Percentiles rank a stretch among this genome's conserved stretches.
These are phyloP conservation scores for Mola mola DNA, from an alignment of 2,113 vertebrate species.

Conservation along the genomic window DNA sequence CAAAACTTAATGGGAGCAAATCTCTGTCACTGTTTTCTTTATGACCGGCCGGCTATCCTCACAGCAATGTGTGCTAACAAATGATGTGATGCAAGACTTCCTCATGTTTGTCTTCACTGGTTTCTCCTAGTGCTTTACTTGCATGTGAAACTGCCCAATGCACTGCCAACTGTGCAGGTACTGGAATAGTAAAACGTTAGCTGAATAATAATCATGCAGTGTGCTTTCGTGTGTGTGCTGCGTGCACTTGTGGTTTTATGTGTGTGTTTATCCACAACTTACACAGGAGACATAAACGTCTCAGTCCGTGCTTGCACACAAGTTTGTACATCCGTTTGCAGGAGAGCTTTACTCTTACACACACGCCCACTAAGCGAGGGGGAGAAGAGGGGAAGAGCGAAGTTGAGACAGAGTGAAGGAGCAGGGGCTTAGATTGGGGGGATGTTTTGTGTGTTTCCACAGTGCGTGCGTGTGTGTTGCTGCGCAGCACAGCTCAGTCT, in stretches of 20 bases:
- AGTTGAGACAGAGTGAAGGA: constrained; percentile 50
- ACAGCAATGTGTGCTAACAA: no score
- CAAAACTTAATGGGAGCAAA: no score
- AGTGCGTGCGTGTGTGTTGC: constrained; percentile 14
- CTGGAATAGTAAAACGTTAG: no score
- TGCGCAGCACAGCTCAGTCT: constrained; percentile 15
- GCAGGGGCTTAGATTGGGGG: constrained; percentile 55
- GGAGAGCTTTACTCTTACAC: constrained; percentile 29
- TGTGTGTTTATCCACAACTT: constrained; percentile 47
- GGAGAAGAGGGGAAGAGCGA: constrained; percentile 15
- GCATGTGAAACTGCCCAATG: no score
- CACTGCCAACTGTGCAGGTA: no score
- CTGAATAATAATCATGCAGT: constrained; percentile 64
- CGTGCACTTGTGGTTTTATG: constrained; percentile 23
- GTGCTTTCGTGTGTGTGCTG: constrained; percentile 23
- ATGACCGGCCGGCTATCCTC: no score
- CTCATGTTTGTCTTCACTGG: no score
- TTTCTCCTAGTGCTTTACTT: no score
- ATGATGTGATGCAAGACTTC: no score
- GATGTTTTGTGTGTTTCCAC: constrained; percentile 24
- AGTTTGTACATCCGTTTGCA: constrained; percentile 51
- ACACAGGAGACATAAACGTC: constrained; percentile 64
- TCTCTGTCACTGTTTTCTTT: no score
- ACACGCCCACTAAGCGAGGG: constrained; percentile 19
- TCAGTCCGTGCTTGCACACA: constrained; percentile 59